Percentiles rank a stretch among this genome's conserved stretches.
These are phyloP conservation scores for Drosophila trapezifrons DNA, from an alignment of 1,140 invertebrate species.

Conservation along the genomic window DNA sequence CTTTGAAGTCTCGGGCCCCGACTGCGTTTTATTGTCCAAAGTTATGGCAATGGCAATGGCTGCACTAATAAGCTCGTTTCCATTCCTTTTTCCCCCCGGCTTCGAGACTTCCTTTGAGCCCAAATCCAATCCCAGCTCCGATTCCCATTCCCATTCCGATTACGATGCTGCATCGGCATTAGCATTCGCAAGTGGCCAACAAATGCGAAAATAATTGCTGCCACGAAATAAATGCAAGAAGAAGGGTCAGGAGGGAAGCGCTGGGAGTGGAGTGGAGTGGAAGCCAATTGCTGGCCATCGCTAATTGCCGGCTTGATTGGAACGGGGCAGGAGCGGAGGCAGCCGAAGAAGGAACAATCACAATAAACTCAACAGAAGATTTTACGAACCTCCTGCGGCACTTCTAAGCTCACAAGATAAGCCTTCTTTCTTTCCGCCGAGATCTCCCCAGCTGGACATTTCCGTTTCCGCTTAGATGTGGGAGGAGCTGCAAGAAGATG, in stretches of 20 bases:
- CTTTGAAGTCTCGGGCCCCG: slow-evolving; percentile 61
- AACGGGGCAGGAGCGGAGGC: not conserved
- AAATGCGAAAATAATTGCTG: slow-evolving; percentile 81
- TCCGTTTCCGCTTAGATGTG: slow-evolving; percentile 65
- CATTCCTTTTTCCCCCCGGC: slow-evolving; percentile 7
- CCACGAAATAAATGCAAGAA: slow-evolving; percentile 51
- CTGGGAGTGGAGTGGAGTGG: not conserved
- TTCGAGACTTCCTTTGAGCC: slow-evolving; percentile 1
- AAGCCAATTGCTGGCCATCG: slow-evolving; percentile 26
- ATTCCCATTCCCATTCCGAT: slow-evolving; percentile 11
- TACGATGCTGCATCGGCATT: slow-evolving; percentile 50
- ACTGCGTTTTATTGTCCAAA: slow-evolving; percentile 73
- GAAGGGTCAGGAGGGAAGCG: not conserved
- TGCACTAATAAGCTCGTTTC: slow-evolving; percentile 78
- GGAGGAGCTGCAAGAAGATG: slow-evolving; percentile 10
- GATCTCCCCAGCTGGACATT: slow-evolving; percentile 44
- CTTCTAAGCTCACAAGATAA: no score
- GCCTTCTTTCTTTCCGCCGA: slow-evolving; percentile 35
- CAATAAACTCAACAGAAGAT: slow-evolving; percentile 52
- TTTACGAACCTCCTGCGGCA: slow-evolving; percentile 41
- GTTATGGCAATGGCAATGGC: slow-evolving; percentile 68
- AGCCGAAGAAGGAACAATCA: slow-evolving; percentile 14
- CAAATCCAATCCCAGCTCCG: slow-evolving; percentile 9
- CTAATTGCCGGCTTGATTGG: slow-evolving; percentile 73
- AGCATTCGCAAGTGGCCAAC: slow-evolving; percentile 77